Base-by-base conservation (phyloP, 2,113 vertebrate genomes). In the Hippopotamus amphibius region DNA sequence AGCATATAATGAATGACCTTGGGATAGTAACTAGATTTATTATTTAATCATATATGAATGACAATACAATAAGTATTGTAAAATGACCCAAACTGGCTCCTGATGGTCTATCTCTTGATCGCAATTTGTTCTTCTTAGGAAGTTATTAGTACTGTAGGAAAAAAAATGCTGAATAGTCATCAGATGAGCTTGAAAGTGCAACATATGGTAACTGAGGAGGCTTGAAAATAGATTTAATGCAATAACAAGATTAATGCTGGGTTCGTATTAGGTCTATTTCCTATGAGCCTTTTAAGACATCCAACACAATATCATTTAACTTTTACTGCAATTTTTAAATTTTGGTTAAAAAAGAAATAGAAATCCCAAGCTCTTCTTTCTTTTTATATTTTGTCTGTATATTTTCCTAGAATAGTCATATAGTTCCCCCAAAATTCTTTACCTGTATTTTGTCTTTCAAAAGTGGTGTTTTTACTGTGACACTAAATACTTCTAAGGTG, bases 401-500 rank as follows among this genome's bases (percentile, higher is more conserved):
- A 50, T 63, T 50, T 92, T 59, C 77, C 19, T 86, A 80, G 37
- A 77, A 63, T 88, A 93, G 59, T 69, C 10, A 33, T 46, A 43
- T 43, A 21, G 6, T 93, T 86, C 53, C 97, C 95, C 91, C 95
- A 97, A 96, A 26, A 0, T 81, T 22, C 92, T 88, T 97, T 97
- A 88, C 71, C 46, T 46, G 16, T 37, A 68, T 50, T 84, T 59
- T 77, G 46, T 77, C 88, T 97, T 96, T 97, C 76, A 95, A 90
- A 93, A 57, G 59, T 66, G 69, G 83, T 82, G 57, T 69, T 96
- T 98, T 96, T 92, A 94, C 87, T 96, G 65, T 96, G 37, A 88
- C 22, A 41, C 69, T 98, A 97, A 98, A 81, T 96, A 93, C 98
- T 97, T 98, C 93, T 97, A 95, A 97, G 97, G 82, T 85, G 30